Conservation (phyloP, 2,113 vertebrate species). For the Numida meleagris region DNA sequence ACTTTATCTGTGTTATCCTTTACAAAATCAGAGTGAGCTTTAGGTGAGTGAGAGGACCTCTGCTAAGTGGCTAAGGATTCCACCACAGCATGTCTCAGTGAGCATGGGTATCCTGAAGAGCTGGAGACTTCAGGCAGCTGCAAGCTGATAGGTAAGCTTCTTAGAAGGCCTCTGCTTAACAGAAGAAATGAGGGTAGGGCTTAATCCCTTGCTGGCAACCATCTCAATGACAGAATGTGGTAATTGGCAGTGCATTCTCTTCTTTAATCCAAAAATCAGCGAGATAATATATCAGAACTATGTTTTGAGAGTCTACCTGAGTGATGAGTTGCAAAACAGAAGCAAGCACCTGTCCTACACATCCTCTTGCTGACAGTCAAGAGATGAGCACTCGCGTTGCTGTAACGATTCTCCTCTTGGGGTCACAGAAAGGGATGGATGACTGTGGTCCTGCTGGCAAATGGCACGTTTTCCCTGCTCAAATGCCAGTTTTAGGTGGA, state of each 20-base stretch:
- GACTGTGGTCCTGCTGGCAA: not conserved
- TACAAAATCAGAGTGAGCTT: not conserved
- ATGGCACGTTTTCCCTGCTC: rapidly evolving
- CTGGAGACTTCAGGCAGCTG: not conserved
- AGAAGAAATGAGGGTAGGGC: not conserved
- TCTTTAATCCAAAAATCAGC: not conserved
- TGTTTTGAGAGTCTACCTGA: not conserved
- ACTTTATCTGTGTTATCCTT: not conserved
- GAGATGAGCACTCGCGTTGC: not conserved
- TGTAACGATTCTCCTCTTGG: not conserved
- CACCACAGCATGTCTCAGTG: not conserved
- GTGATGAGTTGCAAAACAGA: not conserved
- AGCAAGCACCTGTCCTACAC: not conserved
- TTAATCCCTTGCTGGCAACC: not conserved
- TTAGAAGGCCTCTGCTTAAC: not conserved
- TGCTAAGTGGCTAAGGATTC: not conserved
- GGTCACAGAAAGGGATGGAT: not conserved
- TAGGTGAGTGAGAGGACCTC: too few relatives aligned
- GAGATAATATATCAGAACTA: not conserved
- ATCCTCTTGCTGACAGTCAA: not conserved
- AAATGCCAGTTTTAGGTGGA: not conserved
- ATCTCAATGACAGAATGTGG: not conserved
- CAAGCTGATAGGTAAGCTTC: not conserved
- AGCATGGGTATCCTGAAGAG: not conserved
- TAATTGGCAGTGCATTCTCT: not conserved